Evolutionary conservation across 2,888 invertebrate species (phyloP).

Genomic region (Acanthoscelides obtectus): DNA sequence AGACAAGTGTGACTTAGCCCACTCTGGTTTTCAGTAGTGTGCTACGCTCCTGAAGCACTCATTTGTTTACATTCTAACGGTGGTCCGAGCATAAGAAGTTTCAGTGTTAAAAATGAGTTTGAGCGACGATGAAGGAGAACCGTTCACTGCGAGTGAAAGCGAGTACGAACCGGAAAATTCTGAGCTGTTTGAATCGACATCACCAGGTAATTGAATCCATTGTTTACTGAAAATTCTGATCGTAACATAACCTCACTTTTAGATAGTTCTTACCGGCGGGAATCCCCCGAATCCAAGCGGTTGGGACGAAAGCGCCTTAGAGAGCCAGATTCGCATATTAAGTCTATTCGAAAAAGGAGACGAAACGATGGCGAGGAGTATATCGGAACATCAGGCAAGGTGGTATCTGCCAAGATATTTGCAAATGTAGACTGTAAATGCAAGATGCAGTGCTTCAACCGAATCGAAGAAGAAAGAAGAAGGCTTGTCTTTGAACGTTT

Average conservation of each 20-base stretch:
- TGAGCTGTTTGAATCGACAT: not conserved
- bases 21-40: not conserved
- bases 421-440: not conserved
- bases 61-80: not conserved
- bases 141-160: not conserved
- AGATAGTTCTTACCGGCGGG: not conserved
- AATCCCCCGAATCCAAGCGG: not conserved
- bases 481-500: not conserved
- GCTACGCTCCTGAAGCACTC: not conserved
- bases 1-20: not conserved
- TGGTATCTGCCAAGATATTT: not conserved
- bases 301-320: slow-evolving; percentile 1
- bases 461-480: not conserved
- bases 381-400: not conserved
- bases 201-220: not conserved
- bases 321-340: not conserved
- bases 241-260: not conserved
- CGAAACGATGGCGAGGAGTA: not conserved
- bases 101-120: not conserved
- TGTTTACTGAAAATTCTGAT: too few relatives aligned
- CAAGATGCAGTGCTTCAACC: not conserved
- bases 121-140: not conserved
- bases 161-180: slow-evolving; percentile 1
- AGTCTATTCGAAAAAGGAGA: not conserved
- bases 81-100: too few relatives aligned